Evolutionary conservation across 1,140 invertebrate species (phyloP).

Genomic region (Euura saliciscinereae): DNA sequence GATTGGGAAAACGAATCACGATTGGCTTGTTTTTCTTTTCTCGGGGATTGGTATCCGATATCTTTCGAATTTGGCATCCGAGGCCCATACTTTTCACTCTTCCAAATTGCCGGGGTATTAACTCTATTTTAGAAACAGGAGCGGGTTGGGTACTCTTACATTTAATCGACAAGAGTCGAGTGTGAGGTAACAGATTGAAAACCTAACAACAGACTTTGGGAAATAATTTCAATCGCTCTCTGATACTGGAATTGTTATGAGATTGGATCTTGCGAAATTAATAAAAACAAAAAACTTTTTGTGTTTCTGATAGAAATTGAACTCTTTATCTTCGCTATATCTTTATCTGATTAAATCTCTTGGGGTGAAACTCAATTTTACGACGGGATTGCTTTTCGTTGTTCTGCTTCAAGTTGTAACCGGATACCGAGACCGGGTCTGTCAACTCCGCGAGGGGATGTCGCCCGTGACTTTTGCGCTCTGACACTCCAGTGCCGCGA

Average conservation of each 20-base stretch:
- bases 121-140: background rate
- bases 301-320: no score
- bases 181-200: background rate
- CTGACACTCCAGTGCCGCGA: background rate
- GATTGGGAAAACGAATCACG: background rate
- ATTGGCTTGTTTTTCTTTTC: background rate
- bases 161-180: background rate
- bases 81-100: no score
- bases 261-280: no score
- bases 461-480: constrained; percentile 31
- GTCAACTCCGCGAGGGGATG: constrained; percentile 38
- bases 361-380: constrained; percentile 55
- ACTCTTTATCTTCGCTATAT: no score
- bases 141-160: background rate
- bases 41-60: no score
- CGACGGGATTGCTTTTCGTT: constrained; percentile 56
- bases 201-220: background rate
- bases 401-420: constrained; percentile 32
- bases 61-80: no score
- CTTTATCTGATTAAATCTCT: constrained; percentile 50
- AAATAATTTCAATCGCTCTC: background rate
- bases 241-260: background rate
- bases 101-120: background rate
- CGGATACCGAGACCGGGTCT: constrained; percentile 6
- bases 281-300: no score